Conservation (phyloP, 2,888 invertebrate genomes). For the Strigamia maritima region DNA sequence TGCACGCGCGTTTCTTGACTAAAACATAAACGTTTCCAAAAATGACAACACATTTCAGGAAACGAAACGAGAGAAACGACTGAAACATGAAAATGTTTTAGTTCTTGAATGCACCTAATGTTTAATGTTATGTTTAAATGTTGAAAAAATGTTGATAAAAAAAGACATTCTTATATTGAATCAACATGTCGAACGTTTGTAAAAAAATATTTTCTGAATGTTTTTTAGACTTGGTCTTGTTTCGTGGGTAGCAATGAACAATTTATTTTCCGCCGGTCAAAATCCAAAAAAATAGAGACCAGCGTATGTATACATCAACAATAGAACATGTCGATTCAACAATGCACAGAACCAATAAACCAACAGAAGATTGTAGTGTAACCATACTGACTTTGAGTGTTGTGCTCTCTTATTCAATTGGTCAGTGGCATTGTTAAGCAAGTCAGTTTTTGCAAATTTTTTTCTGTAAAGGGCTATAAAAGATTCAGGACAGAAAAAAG, state of each 20-base stretch:
- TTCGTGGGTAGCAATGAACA: neutral
- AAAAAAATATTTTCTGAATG: no score
- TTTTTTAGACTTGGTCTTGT: no score
- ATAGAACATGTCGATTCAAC: neutral
- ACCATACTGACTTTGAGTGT: neutral
- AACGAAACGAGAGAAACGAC: no score
- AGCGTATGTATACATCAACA: neutral
- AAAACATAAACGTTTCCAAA: no score
- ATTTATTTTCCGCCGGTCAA: neutral
- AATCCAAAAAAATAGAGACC: neutral
- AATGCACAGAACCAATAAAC: neutral
- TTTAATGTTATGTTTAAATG: no score
- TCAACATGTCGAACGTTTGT: no score
- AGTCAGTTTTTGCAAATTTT: neutral
- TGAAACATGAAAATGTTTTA: no score
- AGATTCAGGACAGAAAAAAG: neutral
- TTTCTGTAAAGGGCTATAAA: neutral
- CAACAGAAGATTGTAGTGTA: neutral
- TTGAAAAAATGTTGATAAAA: no score
- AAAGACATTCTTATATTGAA: no score
- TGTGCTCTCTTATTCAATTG: neutral
- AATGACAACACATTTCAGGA: no score
- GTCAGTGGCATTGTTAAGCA: neutral
- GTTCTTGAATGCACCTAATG: no score
- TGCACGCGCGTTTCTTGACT: no score